These are phyloP conservation scores for Micromussa lordhowensis DNA, from an alignment of 92 coral and sea anemone species.

Conservation along the genomic window DNA sequence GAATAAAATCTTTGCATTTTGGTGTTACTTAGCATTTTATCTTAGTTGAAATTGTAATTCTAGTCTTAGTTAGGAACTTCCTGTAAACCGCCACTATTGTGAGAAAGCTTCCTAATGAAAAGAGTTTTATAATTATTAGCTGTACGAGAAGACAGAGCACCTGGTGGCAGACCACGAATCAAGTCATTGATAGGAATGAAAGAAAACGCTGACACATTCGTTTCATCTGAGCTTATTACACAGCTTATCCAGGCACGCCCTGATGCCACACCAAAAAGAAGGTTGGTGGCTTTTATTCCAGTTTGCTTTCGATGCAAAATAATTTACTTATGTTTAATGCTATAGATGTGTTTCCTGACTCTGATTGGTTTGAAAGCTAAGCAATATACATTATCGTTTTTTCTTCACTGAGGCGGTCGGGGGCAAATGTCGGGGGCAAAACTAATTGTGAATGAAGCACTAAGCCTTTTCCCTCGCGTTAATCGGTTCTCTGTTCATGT, in stretches of 20 bases:
- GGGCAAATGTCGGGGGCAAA: background rate
- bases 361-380: background rate
- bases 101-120: too few species aligned
- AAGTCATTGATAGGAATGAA: constrained; percentile 86
- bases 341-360: background rate
- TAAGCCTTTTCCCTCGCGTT: too few species aligned
- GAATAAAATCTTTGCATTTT: too few species aligned
- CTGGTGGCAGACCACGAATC: constrained; percentile 93
- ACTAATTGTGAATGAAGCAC: background rate
- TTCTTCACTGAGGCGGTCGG: background rate
- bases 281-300: constrained; percentile 49
- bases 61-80: too few species aligned
- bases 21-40: too few species aligned
- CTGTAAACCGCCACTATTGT: too few species aligned
- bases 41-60: too few species aligned
- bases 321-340: background rate
- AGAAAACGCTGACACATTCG: constrained; percentile 96
- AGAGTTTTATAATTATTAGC: too few species aligned
- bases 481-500: background rate
- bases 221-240: constrained; percentile 92
- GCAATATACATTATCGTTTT: background rate
- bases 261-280: constrained; percentile 88
- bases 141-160: constrained; percentile 99
- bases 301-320: background rate
- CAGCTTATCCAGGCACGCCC: constrained; percentile 99